These are phyloP conservation scores for Enteromius treurensis DNA, from an alignment of 2,797 vertebrate genomes.

Conservation along the genomic window DNA sequence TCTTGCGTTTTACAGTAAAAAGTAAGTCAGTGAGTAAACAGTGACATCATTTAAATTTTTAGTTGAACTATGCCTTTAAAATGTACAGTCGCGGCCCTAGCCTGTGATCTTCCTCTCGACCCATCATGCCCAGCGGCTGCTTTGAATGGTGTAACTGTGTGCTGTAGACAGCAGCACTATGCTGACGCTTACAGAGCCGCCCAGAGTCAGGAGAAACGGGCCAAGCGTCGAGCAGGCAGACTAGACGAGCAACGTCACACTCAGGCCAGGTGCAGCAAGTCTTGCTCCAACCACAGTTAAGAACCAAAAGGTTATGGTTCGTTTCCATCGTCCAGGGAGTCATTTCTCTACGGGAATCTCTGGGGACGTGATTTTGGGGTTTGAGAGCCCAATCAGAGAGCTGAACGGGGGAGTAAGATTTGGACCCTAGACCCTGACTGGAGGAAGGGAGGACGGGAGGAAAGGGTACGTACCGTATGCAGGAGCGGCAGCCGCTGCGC, in stretches of 20 bases:
- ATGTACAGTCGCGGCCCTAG: slow-evolving; percentile 22
- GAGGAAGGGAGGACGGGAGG: slow-evolving; percentile 29
- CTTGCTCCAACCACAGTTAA: slow-evolving; percentile 83
- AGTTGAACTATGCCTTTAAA: not conserved
- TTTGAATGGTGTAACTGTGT: slow-evolving; percentile 83
- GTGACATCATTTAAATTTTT: not conserved
- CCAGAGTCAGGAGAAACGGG: slow-evolving; percentile 70
- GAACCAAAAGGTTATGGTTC: slow-evolving; percentile 85
- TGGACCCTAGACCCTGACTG: slow-evolving; percentile 51
- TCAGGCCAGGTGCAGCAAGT: slow-evolving; percentile 84
- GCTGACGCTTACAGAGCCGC: slow-evolving; percentile 61
- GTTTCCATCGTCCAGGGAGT: slow-evolving; percentile 63
- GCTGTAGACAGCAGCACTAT: slow-evolving; percentile 79
- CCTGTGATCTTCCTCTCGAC: not conserved
- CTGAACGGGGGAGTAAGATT: slow-evolving; percentile 54
- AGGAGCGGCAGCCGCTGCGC: slow-evolving; percentile 88
- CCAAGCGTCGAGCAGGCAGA: slow-evolving; percentile 76
- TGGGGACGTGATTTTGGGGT: slow-evolving; percentile 42
- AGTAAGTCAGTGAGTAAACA: not conserved
- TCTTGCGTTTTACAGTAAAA: not conserved
- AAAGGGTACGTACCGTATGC: slow-evolving; percentile 91
- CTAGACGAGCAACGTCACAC: slow-evolving; percentile 75
- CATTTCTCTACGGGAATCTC: slow-evolving; percentile 34
- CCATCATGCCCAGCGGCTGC: slow-evolving; percentile 73
- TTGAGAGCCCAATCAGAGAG: slow-evolving; percentile 52